Conservation (phyloP, 30 jellyfish, hydroid and myxozoan species). For the Aurelia sp. region DNA sequence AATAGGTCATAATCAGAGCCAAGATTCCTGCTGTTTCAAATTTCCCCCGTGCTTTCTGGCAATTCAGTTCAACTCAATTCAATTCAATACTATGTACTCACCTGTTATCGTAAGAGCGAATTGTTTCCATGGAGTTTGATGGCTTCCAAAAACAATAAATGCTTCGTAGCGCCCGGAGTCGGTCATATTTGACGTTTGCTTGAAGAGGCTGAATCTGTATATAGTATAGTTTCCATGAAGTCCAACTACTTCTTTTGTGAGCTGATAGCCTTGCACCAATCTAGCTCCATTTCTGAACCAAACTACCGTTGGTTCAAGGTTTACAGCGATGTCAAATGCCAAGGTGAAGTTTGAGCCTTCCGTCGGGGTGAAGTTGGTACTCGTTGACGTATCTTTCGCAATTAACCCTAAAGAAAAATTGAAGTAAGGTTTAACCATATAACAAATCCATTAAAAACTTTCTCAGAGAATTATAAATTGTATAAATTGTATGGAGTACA, state of each 20-base stretch:
- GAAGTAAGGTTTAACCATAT: too few species aligned
- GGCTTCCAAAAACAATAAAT: background rate
- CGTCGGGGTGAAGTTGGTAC: background rate
- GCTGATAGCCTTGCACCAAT: background rate
- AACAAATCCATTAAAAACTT: too few species aligned
- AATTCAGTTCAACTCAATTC: too few species aligned
- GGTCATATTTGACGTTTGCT: background rate
- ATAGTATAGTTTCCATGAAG: constrained; percentile 3
- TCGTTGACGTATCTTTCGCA: too few species aligned
- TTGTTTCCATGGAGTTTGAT: background rate
- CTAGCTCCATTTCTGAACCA: constrained; percentile 28
- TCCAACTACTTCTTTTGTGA: constrained; percentile 12
- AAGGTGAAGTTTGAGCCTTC: constrained; percentile 19
- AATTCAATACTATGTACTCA: background rate
- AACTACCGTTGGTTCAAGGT: constrained; percentile 14
- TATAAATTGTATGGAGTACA: too few species aligned
- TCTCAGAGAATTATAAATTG: too few species aligned
- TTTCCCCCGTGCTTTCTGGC: too few species aligned
- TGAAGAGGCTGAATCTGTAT: constrained; percentile 13
- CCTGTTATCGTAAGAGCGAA: background rate
- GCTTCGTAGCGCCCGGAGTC: background rate
- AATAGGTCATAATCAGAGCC: too few species aligned
- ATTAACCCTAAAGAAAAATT: too few species aligned
- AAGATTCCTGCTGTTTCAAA: too few species aligned
- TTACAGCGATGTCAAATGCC: constrained; percentile 1